Evolutionary conservation across 2,113 vertebrate species (phyloP).

Genomic region (Oreochromis spilurus): DNA sequence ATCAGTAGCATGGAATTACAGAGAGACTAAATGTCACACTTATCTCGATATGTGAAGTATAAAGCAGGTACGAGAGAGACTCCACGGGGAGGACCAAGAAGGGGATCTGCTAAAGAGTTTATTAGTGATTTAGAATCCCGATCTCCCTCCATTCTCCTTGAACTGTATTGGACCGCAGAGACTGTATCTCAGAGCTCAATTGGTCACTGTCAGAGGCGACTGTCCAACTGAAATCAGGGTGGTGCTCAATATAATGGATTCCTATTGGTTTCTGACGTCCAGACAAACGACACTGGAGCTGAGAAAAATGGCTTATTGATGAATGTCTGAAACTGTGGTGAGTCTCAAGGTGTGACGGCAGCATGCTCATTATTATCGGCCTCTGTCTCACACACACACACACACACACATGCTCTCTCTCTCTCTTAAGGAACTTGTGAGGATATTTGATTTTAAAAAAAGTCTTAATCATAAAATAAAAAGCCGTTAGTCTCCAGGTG

Average conservation of each 20-base stretch:
- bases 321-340: constrained; percentile 9
- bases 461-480: not conserved
- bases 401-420: accelerated
- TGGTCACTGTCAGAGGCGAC: constrained; percentile 55
- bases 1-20: not conserved
- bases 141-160: constrained; percentile 40
- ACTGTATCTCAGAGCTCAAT: constrained; percentile 46
- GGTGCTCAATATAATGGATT: constrained; percentile 64
- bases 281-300: constrained; percentile 38
- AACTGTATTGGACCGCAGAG: constrained; percentile 34
- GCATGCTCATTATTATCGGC: not conserved
- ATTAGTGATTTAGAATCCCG: constrained; percentile 43
- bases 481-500: not conserved
- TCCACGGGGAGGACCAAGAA: not conserved
- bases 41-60: too few relatives aligned
- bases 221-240: constrained; percentile 43
- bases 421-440: not conserved
- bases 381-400: not conserved
- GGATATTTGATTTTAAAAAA: not conserved
- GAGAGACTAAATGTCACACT: not conserved
- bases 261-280: constrained; percentile 57
- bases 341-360: not conserved
- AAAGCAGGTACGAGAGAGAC: not conserved
- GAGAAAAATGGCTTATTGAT: constrained; percentile 60
- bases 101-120: constrained; percentile 16